phyloP scores from a whole-genome alignment of 2,888 invertebrate species.

The Arrhopalites spinosus region DNA sequence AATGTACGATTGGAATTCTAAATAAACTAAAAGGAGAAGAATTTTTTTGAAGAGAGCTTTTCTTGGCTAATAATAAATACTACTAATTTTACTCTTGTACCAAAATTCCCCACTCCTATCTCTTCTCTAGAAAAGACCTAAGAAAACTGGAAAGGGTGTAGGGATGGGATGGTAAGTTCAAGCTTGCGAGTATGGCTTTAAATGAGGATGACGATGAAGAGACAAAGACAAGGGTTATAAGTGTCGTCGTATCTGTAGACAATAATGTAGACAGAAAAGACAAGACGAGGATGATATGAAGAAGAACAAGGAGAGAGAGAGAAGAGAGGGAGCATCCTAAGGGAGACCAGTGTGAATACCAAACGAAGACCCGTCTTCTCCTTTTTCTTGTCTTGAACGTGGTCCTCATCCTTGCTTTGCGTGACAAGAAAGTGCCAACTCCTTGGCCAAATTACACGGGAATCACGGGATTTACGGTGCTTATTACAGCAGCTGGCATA shows the following conservation, averaged over 20 bases:
- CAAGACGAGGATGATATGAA: not conserved
- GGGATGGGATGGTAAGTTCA: no score
- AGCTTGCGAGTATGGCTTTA: no score
- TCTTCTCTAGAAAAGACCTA: no score
- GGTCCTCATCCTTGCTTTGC: slow-evolving; percentile 23
- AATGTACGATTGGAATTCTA: no score
- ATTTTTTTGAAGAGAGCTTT: no score
- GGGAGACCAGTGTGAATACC: slow-evolving; percentile 28
- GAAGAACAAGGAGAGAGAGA: slow-evolving; percentile 9
- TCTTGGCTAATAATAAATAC: no score
- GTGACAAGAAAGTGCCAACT: slow-evolving; percentile 43
- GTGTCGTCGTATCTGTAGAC: not conserved
- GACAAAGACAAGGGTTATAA: not conserved
- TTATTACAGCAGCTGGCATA: slow-evolving; percentile 56
- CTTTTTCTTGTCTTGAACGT: not conserved
- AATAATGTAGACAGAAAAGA: not conserved
- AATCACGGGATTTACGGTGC: slow-evolving; percentile 57
- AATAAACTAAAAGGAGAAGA: no score
- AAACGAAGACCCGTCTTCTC: slow-evolving; percentile 16
- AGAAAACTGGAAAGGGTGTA: not conserved
- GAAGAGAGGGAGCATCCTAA: not conserved
- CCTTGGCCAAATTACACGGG: slow-evolving; percentile 56
- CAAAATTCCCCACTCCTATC: no score
- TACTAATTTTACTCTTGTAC: no score
- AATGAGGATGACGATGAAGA: slow-evolving; percentile 1